Evolutionary conservation across 1,140 invertebrate species (phyloP).

Genomic region (Nymphalis io): DNA sequence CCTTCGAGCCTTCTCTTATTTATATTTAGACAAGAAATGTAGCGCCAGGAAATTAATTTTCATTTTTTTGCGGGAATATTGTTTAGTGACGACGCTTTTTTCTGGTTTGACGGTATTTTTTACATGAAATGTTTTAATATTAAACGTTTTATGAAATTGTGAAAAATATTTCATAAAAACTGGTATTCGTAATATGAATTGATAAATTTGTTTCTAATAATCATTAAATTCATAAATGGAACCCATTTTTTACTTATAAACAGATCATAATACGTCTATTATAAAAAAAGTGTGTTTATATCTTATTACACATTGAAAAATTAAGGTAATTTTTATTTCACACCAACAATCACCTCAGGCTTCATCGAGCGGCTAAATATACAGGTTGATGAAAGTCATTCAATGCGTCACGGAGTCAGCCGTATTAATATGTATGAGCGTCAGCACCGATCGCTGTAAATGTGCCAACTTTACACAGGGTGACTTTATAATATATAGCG

Average conservation of each 20-base stretch:
- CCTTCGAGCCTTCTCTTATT: slow-evolving; percentile 69
- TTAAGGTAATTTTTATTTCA: slow-evolving; percentile 19
- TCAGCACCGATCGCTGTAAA: slow-evolving; percentile 50
- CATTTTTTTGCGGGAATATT: slow-evolving; percentile 51
- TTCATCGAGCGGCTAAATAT: slow-evolving; percentile 48
- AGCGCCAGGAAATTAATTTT: slow-evolving; percentile 61
- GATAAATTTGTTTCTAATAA: background rate
- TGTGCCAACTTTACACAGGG: slow-evolving; percentile 49
- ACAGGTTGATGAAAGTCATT: slow-evolving; percentile 50
- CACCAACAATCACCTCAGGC: slow-evolving; percentile 35
- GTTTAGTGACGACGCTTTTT: slow-evolving; percentile 27
- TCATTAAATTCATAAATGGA: no score
- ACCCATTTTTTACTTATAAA: no score
- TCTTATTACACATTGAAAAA: background rate
- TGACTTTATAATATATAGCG: slow-evolving; percentile 43
- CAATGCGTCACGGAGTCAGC: slow-evolving; percentile 51
- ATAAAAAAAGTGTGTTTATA: no score
- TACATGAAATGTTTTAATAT: slow-evolving; percentile 12
- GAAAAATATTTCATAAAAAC: background rate
- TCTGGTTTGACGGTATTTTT: slow-evolving; percentile 20
- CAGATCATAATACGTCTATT: no score
- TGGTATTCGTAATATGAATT: slow-evolving; percentile 4
- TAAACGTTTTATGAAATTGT: slow-evolving; percentile 8
- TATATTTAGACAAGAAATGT: slow-evolving; percentile 68
- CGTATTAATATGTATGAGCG: slow-evolving; percentile 66